Percentiles rank a stretch among this genome's conserved stretches.
These are phyloP conservation scores for Eudemis profundana DNA, from an alignment of 2,888 invertebrate species.

Conservation along the genomic window DNA sequence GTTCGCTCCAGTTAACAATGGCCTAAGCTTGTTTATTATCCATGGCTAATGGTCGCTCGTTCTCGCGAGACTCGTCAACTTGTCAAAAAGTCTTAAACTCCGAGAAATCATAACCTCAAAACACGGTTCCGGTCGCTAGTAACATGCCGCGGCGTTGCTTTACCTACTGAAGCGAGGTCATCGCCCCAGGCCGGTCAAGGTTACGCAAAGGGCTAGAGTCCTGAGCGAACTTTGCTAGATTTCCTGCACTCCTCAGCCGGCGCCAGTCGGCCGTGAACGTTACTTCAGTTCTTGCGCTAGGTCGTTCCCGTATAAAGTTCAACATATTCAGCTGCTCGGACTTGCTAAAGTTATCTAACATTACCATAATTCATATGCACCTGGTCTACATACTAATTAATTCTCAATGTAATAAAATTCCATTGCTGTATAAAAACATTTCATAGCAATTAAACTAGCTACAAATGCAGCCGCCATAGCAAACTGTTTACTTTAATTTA, in stretches of 20 bases:
- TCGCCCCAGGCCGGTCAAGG: slow-evolving; percentile 75
- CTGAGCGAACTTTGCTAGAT: slow-evolving; percentile 33
- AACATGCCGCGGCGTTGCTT: slow-evolving; percentile 19
- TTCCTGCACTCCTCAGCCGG: slow-evolving; percentile 24
- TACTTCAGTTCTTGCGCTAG: slow-evolving; percentile 20
- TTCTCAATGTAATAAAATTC: slow-evolving; percentile 27
- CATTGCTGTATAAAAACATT: slow-evolving; percentile 19
- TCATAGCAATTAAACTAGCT: slow-evolving; percentile 27
- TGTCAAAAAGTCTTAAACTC: background rate
- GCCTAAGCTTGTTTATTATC: slow-evolving; percentile 61
- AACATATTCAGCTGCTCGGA: slow-evolving; percentile 31
- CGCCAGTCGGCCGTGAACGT: slow-evolving; percentile 35
- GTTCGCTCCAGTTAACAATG: slow-evolving; percentile 64
- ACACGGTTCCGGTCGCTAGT: slow-evolving; percentile 23
- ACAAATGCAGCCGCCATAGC: slow-evolving; percentile 24
- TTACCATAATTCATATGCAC: slow-evolving; percentile 34
- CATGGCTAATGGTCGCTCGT: slow-evolving; percentile 55
- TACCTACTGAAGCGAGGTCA: slow-evolving; percentile 59
- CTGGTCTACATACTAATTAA: slow-evolving; percentile 30
- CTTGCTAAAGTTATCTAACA: slow-evolving; percentile 32
- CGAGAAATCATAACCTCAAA: slow-evolving; percentile 35
- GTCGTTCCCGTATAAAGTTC: slow-evolving; percentile 30
- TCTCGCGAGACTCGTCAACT: slow-evolving; percentile 1
- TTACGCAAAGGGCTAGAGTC: slow-evolving; percentile 61
- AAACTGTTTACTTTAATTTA: slow-evolving; percentile 16